Base-by-base conservation (phyloP, 1,140 invertebrate species). In the Drosophila leontia region DNA sequence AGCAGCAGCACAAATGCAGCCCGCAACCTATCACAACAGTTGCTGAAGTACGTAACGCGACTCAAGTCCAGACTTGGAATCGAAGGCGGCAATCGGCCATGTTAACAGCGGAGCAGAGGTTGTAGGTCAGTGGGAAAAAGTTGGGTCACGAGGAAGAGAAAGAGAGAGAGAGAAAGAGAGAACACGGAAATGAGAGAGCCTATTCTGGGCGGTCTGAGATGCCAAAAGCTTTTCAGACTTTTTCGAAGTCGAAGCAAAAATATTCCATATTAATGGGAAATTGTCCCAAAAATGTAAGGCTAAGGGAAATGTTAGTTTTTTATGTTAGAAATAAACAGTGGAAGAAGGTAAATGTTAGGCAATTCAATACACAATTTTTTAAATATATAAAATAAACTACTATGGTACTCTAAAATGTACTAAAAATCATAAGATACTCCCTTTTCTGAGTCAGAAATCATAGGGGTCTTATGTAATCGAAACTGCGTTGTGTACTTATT, bases 11-110 rank as follows among this genome's bases (percentile, higher is more conserved):
- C 45, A 57, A 44, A 63, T 56, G 45, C 23, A 61, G 51, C 60
- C 78, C 85, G 63, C 63, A 88, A 88, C 84, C 84, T 88, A 88
- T 90, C 85, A 88, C 85, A 88, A 88, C 84, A 90, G 78, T 84
- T 65, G 50, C 78, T 78, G 70, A 79, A 78, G 63, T 42, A 61
- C 37, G 81, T 83, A 84, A 84, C 81, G 83, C 59, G 60, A 39
- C 59, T 74, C 64, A 45, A n/a, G 13, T 59, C 13, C 45, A 50
- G 44, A 57, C 68, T 69, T 41, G 23, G 35, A 26, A 17, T 68
- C 42, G 68, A 39, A 55, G 48, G 23, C 39, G 13, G 61, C 41
- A 37, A 17, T 59, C 37, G 53, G 41, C 32, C 48, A 17, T 78
- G 80, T 88, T 83, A 76, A 35, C 67, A 44, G 37, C 37, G 13